These are phyloP conservation scores for Sussaba pulchella DNA, from an alignment of 2,888 invertebrate genomes.

Conservation along the genomic window DNA sequence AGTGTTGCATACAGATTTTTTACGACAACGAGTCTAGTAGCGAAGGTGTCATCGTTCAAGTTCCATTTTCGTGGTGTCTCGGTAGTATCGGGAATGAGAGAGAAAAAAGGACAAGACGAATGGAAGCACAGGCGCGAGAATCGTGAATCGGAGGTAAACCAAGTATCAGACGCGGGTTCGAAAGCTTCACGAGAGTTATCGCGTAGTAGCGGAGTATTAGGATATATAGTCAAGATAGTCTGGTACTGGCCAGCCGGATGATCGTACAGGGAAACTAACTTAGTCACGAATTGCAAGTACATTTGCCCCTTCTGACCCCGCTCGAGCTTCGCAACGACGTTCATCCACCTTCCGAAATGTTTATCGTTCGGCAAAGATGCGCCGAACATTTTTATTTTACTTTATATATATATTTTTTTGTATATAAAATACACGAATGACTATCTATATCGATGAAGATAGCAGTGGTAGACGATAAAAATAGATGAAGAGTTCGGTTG, in stretches of 20 bases:
- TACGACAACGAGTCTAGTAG: constrained; percentile 28
- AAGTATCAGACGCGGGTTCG: constrained; percentile 57
- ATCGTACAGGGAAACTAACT: constrained; percentile 51
- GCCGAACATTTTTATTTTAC: constrained; percentile 15
- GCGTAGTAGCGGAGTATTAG: constrained; percentile 14
- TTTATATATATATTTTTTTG: constrained; percentile 12
- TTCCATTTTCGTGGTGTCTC: constrained; percentile 28
- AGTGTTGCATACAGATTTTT: constrained; percentile 31
- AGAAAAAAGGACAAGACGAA: constrained; percentile 5
- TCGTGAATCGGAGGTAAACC: constrained; percentile 62
- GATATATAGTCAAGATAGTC: constrained; percentile 19
- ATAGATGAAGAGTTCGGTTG: constrained; percentile 10
- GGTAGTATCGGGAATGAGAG: constrained; percentile 1
- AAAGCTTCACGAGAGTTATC: constrained; percentile 71
- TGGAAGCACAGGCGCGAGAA: not conserved
- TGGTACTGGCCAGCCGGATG: not conserved
- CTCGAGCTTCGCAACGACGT: constrained; percentile 36
- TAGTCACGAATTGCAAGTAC: constrained; percentile 48
- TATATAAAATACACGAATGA: constrained; percentile 25
- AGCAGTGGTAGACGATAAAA: constrained; percentile 12
- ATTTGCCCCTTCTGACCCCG: constrained; percentile 36
- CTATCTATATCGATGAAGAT: not conserved
- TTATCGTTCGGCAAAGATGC: constrained; percentile 27
- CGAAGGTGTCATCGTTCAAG: constrained; percentile 44
- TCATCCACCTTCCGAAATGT: constrained; percentile 48